A percentile compares a stretch with the other conserved stretches of the same genome.
phyloP scores from a whole-genome alignment of 1,140 invertebrate species.

The Metaphire vulgaris region DNA sequence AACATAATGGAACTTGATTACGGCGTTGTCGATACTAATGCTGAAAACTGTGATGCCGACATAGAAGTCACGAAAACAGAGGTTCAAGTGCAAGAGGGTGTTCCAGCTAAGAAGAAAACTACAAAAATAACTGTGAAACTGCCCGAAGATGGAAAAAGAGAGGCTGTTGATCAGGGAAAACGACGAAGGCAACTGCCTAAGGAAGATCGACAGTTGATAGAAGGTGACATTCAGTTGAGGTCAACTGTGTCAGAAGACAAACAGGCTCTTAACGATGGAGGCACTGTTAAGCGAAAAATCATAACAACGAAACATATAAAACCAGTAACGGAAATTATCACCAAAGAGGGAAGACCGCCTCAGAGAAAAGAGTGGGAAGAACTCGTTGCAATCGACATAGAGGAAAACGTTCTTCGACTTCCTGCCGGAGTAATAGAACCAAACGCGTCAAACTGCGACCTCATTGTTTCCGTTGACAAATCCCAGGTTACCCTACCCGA shows the following conservation, averaged over 20 bases:
- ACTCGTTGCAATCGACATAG: constrained; percentile 8
- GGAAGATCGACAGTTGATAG: not conserved
- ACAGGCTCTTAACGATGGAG: not conserved
- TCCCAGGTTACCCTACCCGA: not conserved
- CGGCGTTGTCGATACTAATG: not conserved
- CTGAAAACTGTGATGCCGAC: not conserved
- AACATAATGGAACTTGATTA: not conserved
- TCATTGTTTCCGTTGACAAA: not conserved
- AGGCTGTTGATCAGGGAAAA: not conserved
- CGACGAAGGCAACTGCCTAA: too few relatives aligned
- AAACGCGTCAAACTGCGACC: not conserved
- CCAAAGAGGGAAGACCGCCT: constrained; percentile 7
- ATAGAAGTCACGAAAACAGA: not conserved
- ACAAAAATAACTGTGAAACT: constrained; percentile 17
- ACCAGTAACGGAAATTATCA: constrained; percentile 4
- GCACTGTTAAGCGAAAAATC: constrained; percentile 16
- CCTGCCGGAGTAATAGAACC: constrained; percentile 18
- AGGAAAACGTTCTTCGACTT: constrained; percentile 13
- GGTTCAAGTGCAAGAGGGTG: constrained; percentile 3
- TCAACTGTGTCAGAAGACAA: constrained; percentile 6
- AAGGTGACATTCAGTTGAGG: constrained; percentile 6
- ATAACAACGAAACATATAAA: constrained; percentile 10
- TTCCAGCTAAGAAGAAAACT: not conserved
- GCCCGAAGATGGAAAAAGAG: not conserved
- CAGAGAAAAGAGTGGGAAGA: constrained; percentile 3